Evolutionary conservation across 2,797 vertebrate species (phyloP), one percentile per base, ranked within the genome.

Genomic region (Gymnocypris eckloni): DNA sequence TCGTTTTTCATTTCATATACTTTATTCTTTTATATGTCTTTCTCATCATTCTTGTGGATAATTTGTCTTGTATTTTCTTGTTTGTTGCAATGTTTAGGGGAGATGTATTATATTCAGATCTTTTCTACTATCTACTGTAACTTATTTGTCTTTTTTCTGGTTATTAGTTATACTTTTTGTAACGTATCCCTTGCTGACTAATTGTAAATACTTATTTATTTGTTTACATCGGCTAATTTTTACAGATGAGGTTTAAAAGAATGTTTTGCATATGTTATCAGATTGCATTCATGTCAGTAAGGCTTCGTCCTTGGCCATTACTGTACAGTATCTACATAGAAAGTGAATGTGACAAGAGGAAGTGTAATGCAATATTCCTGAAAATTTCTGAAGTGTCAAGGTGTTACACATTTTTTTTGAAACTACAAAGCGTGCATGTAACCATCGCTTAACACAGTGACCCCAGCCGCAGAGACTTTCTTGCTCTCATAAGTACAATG

Each of bases 161-260:
- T 72, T 92, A 90, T 81, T 87, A 89, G 85, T 89, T 89, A 87
- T 87, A 87, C 91, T 82, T 89, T 87, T 88, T 90, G 90, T 85
- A 91, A 90, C 89, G 90, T 95, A 89, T 93, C 93, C 94, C 93
- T 94, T 93, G 95, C 75, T 84, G 81, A 75, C 86, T 79, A 73
- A 76, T 93, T 98, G 97, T 99, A 98, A 96, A 98, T 98, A 97
- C 90, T 96, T 96, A 99, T 98, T 98, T 98, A 98, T 98, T 97
- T 96, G 95, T 96, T 95, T 93, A 92, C 93, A 89, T 43, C 92
- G 95, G 94, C 93, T 89, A 72, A 92, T 87, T 91, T 94, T 93
- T 92, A 92, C 91, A 93, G 92, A 91, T 90, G 90, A 94, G 90
- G 75, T 88, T 87, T 89, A 89, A 71, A 85, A 88, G 71, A 64